Conservation (phyloP, 2,113 vertebrate species). For the Hemiscyllium ocellatum region DNA sequence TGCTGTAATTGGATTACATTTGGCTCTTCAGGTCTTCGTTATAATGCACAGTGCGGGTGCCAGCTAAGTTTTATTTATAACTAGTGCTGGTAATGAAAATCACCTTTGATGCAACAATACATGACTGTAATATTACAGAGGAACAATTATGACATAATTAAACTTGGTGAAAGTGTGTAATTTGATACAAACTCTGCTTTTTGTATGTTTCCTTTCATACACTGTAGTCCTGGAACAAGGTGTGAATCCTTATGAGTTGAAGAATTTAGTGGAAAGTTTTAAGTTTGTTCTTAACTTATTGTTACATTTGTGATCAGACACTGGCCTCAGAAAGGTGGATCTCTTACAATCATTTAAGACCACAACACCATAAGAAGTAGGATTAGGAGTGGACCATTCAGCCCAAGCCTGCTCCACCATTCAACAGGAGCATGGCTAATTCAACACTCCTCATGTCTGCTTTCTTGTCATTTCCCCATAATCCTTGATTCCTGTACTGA, state of each 20-base stretch:
- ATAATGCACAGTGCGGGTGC: neutral
- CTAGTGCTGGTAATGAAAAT: neutral
- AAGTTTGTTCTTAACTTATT: neutral
- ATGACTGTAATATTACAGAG: neutral
- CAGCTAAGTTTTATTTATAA: neutral
- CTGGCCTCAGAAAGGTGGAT: neutral
- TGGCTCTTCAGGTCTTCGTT: neutral
- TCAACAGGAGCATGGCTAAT: no score
- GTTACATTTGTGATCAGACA: neutral
- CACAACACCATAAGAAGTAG: no score
- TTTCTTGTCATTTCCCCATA: no score
- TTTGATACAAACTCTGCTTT: neutral
- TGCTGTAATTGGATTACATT: conserved; percentile 27
- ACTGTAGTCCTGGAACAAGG: neutral
- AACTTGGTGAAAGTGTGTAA: neutral
- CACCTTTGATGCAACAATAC: neutral
- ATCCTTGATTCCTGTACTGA: no score
- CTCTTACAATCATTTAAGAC: neutral
- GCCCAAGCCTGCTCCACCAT: no score
- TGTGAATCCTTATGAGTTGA: neutral
- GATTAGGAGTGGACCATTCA: no score
- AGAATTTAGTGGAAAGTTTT: neutral
- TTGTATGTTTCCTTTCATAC: neutral
- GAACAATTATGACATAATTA: conserved; percentile 16
- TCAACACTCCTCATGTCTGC: no score